Conservation (phyloP, 1,140 invertebrate genomes). For the fruit fly (Drosophila melanogaster) region DNA sequence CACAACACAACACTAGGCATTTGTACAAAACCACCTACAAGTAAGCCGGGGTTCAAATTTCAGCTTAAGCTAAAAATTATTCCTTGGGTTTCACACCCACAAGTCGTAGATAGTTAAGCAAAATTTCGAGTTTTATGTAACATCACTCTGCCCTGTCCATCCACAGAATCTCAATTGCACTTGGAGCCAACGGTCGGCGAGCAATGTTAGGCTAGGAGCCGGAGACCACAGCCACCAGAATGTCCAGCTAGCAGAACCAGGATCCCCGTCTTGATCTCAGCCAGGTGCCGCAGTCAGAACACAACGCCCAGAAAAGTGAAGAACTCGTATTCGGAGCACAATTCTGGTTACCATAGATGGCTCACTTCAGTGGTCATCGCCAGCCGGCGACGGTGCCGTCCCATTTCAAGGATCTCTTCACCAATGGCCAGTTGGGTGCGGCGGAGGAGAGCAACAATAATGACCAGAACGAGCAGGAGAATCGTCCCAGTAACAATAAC, state of each 20-base stretch:
- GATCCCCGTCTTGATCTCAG: conserved; percentile 24
- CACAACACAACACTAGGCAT: neutral
- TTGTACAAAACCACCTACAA: conserved; percentile 16
- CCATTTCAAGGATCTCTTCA: conserved; percentile 76
- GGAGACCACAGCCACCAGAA: conserved; percentile 39
- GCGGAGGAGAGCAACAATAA: conserved; percentile 50
- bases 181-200: conserved; percentile 12
- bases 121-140: conserved; percentile 38
- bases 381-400: conserved; percentile 53
- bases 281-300: conserved; percentile 8
- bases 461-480: conserved; percentile 38
- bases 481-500: conserved; percentile 34
- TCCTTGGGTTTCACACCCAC: neutral
- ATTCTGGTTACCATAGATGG: conserved; percentile 39
- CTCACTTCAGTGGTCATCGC: conserved; percentile 65
- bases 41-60: conserved; percentile 49
- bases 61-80: neutral
- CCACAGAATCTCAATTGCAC: conserved; percentile 28
- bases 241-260: conserved; percentile 42
- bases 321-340: neutral
- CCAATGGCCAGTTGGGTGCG: conserved; percentile 56
- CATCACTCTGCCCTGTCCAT: neutral
- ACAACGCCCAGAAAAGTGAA: neutral
- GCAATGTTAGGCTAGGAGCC: conserved; percentile 51
- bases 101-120: neutral